Conservation (phyloP, 2,797 vertebrate genomes). For the Periophthalmus magnuspinnatus region DNA sequence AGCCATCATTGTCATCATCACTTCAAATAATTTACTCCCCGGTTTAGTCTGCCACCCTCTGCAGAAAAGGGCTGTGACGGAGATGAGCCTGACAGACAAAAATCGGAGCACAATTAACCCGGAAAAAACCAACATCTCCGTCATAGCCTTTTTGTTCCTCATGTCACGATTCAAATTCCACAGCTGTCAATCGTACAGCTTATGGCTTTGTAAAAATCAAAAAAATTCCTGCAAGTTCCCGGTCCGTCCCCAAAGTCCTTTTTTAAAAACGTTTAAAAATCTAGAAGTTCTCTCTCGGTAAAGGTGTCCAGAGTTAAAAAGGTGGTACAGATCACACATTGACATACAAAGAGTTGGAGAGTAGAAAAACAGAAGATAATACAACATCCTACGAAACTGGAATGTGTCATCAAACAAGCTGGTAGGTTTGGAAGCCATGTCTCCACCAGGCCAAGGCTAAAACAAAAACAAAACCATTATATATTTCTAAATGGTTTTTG, state of each 20-base stretch:
- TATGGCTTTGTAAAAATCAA: constrained; percentile 66
- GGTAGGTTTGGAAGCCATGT: constrained; percentile 24
- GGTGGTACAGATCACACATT: constrained; percentile 69
- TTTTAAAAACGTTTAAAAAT: constrained; percentile 61
- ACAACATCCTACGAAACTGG: constrained; percentile 28
- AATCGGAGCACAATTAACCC: not conserved
- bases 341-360: constrained; percentile 60
- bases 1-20: constrained; percentile 32
- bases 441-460: not conserved
- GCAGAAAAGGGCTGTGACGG: constrained; percentile 33
- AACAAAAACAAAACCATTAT: not conserved
- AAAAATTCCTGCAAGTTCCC: constrained; percentile 5
- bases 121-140: not conserved
- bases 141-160: constrained; percentile 36
- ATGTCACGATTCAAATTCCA: constrained; percentile 23
- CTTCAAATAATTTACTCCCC: constrained; percentile 71
- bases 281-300: constrained; percentile 59
- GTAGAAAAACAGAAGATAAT: constrained; percentile 51
- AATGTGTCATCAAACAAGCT: constrained; percentile 24
- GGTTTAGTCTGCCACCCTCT: constrained; percentile 38
- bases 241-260: constrained; percentile 23
- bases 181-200: constrained; percentile 25
- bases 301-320: constrained; percentile 60
- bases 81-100: constrained; percentile 16
- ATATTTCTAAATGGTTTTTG: not conserved